Base-by-base conservation (phyloP, 1,140 invertebrate genomes). In the Antheraea pernyi region DNA sequence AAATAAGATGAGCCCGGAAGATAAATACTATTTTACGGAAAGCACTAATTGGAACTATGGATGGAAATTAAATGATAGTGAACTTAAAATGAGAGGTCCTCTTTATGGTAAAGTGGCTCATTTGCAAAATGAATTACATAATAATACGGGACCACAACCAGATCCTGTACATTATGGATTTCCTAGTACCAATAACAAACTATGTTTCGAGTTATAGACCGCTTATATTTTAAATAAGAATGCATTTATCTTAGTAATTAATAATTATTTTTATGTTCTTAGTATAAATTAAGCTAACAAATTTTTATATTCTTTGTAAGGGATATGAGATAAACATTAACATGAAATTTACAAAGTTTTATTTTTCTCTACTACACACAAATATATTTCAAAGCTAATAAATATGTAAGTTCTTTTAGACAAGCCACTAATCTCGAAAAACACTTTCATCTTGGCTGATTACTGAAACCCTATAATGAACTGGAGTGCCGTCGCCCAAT, bases 401-500 rank as follows among this genome's bases (percentile, higher is more conserved):
- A 30, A 30, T 30, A 30, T 53, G 11, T 6, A 13, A 18, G n/a
- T 18, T 53, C 11, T 53, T 53, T 53, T 53, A 53, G 48, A 53
- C 22, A 30, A 30, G 22, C 11, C 0, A 63, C 11, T 30, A n/a
- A 22, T 63, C 30, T 39, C 64, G 42, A 11, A 9, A 42, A 11
- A 59, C 11, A 19, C 66, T 67, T 59, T 74, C 67, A 13, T 68
- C 62, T 39, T 62, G 6, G 22, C 46, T 46, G 16, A 42, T 42
- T 64, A n/a, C 30, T 9, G 66, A 60, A 39, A 82, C 59, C 7
- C 82, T 86, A 37, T 79, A 86, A 71, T 89, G 84, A 69, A 88
- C 72, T 10, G 85, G 84, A 11, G 88, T 85, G 0, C 85, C 88
- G 42, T 91, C 89, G 0, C 89, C 89, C 71, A 87, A 75, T 79